These are phyloP conservation scores for Drosophila ogumai DNA, from an alignment of 1,140 invertebrate species.

Conservation along the genomic window DNA sequence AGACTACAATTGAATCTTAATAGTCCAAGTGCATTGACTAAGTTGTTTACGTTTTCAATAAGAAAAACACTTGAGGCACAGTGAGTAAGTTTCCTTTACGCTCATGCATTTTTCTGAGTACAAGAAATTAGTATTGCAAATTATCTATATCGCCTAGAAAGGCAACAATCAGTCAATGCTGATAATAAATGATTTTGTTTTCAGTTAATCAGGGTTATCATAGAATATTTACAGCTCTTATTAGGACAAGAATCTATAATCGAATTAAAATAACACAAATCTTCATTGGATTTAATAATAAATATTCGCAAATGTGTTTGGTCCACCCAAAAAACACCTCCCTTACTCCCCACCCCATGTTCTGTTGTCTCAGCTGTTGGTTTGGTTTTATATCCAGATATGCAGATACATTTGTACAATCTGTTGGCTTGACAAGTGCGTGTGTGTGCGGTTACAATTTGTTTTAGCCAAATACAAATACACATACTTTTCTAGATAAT, in stretches of 20 bases:
- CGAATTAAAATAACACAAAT: too few species aligned
- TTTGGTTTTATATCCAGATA: constrained; percentile 8
- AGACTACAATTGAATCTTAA: background rate
- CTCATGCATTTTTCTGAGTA: constrained; percentile 17
- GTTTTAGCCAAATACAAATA: constrained; percentile 54
- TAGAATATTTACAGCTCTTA: background rate
- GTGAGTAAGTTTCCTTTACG: background rate
- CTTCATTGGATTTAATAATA: background rate
- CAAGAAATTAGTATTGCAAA: constrained; percentile 31
- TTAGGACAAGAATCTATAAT: background rate
- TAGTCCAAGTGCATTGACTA: constrained; percentile 11
- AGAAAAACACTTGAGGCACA: constrained; percentile 1
- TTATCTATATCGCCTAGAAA: background rate
- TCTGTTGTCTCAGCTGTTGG: constrained; percentile 19
- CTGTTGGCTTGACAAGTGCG: constrained; percentile 26
- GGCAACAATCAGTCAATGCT: background rate
- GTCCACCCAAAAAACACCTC: background rate
- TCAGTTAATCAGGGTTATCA: background rate
- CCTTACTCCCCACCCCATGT: background rate
- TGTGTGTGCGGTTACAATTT: constrained; percentile 45
- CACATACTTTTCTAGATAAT: constrained; percentile 45
- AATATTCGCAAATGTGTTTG: background rate
- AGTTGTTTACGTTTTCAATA: constrained; percentile 22
- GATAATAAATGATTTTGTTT: constrained; percentile 4
- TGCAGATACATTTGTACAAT: constrained; percentile 54